Evolutionary conservation across 2,888 invertebrate genomes (phyloP).

Genomic region (Mesoligia furuncula): DNA sequence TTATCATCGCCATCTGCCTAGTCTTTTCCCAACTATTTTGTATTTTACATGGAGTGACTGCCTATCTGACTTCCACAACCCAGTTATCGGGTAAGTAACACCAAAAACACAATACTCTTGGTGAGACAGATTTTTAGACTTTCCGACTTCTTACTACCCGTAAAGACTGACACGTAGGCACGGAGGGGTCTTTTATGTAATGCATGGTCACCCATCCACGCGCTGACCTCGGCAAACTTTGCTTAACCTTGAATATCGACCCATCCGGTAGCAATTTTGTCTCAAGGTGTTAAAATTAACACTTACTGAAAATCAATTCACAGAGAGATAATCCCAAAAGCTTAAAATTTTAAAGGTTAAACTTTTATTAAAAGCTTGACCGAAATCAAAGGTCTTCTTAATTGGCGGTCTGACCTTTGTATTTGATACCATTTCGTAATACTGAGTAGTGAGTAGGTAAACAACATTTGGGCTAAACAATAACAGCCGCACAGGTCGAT

Average conservation of each 20-base stretch:
- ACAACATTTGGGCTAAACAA: not conserved
- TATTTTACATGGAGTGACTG: not conserved
- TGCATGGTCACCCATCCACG: not conserved
- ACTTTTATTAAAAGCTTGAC: not conserved
- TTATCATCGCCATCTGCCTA: too few species aligned
- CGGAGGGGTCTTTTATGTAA: not conserved
- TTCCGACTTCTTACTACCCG: too few species aligned
- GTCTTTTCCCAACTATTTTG: too few species aligned
- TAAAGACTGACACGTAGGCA: too few species aligned
- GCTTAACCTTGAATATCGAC: not conserved
- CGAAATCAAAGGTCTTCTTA: conserved; percentile 18
- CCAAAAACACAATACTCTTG: not conserved
- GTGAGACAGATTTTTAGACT: not conserved
- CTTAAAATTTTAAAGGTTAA: too few species aligned
- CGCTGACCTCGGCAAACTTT: not conserved
- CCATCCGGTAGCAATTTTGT: not conserved
- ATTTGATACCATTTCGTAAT: conserved; percentile 22
- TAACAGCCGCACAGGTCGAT: too few species aligned
- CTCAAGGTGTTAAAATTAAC: not conserved
- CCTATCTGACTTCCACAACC: not conserved
- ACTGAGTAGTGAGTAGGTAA: not conserved
- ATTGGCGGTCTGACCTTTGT: conserved; percentile 4
- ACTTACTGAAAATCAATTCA: not conserved
- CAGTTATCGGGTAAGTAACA: not conserved
- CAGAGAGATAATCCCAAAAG: not conserved